Base-by-base conservation (phyloP, 1,140 invertebrate genomes). In the Armadillidium nasatum region DNA sequence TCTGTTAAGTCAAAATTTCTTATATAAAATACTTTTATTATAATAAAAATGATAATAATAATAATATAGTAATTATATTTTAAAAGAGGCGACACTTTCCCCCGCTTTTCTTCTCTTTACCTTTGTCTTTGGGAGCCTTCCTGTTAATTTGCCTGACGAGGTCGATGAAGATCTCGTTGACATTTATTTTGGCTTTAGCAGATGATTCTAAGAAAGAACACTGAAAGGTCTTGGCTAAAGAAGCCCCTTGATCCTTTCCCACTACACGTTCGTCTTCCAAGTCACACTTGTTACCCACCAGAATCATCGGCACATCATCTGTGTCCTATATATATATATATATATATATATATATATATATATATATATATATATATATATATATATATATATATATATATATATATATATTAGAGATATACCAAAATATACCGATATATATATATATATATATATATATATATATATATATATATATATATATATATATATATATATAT, bases 171-270 rank as follows among this genome's bases (percentile, higher is more conserved):
- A 98, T 96, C 92, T 99, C 97, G 88, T 94, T 92, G 86, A 99
- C 97, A 89, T 98, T 99, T 86, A 98, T 96, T 92, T 98, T 99
- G 83, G 95, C 94, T 92, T 99, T 99, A 87, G 97, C 97, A 85
- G 97, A 99, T 83, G 97, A 99, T 89, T 99, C 98, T 90, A 99
- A 94, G 88, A 99, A 99, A 85, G 95, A 94, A 89, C 96, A 98
- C 87, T 94, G 96, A 87, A 97, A 97, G 86, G 93, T 90, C 22
- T 85, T 83, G 82, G 95, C 94, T 84, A 97, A 89, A 87, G 92
- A 94, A 82, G 90, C 90, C 82, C 97, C 96, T 87, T 98, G 95
- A 85, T 99, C 96, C 87, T 98, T 99, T 79, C 96, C 96, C 22
- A 99, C 97, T 80, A 98, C 96, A 86, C 97, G 90, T 86, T 99